These are phyloP conservation scores for Chascanopsetta lugubris DNA, from an alignment of 2,113 vertebrate species.

Conservation along the genomic window DNA sequence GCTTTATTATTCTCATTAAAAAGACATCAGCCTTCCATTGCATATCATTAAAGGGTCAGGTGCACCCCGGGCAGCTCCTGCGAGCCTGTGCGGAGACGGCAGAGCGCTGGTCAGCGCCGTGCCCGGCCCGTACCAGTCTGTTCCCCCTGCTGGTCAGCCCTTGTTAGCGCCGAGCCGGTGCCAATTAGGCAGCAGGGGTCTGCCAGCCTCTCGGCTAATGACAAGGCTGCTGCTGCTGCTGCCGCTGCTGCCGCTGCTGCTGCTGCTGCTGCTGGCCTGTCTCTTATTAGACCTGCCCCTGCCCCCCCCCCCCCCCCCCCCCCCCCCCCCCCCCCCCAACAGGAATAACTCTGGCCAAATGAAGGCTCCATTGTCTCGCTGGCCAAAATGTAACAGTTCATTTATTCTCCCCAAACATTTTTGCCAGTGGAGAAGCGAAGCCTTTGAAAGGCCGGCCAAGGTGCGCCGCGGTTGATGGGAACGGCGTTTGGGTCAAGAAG, in stretches of 20 bases:
- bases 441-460: constrained; percentile 68
- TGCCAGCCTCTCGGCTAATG: constrained; percentile 74
- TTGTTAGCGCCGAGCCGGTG: constrained; percentile 72
- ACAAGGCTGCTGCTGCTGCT: constrained; percentile 73
- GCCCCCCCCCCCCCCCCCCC: constrained; percentile 48
- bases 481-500: constrained; percentile 68
- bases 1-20: constrained; percentile 74
- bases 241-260: too few relatives aligned
- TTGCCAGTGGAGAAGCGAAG: constrained; percentile 58
- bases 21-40: constrained; percentile 68
- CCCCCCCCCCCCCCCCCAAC: too few relatives aligned
- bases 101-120: constrained; percentile 46
- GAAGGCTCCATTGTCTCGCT: constrained; percentile 63
- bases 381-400: constrained; percentile 77
- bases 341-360: constrained; percentile 69
- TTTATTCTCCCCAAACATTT: constrained; percentile 75
- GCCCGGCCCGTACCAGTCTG: constrained; percentile 45
- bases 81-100: constrained; percentile 25
- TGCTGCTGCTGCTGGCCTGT: constrained; percentile 57
- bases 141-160: constrained; percentile 63
- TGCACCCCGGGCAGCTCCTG: constrained; percentile 50
- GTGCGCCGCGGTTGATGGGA: constrained; percentile 71
- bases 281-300: constrained; percentile 71
- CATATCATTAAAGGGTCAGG: constrained; percentile 69
- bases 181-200: constrained; percentile 79